Conservation (phyloP, 2,113 vertebrate genomes). For the Albula goreensis region DNA sequence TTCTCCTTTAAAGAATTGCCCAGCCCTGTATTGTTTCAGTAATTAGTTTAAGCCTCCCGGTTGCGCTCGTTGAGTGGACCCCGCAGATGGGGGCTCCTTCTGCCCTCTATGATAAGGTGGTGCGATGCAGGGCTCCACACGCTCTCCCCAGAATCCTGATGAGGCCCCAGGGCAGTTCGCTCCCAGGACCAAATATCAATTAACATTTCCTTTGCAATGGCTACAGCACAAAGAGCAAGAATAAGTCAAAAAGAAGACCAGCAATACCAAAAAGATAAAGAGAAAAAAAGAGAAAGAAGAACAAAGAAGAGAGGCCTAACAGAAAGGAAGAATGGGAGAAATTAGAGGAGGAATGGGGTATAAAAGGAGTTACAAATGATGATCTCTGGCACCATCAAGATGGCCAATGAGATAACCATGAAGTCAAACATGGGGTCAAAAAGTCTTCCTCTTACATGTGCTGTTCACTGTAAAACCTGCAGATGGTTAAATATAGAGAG, state of each 20-base stretch:
- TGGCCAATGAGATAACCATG: too few species aligned
- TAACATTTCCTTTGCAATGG: not conserved
- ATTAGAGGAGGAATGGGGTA: too few species aligned
- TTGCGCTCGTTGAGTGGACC: slow-evolving; percentile 43
- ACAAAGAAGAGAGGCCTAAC: not conserved
- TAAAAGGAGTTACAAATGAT: too few species aligned
- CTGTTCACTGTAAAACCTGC: not conserved
- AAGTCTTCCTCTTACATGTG: not conserved
- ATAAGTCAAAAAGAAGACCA: not conserved
- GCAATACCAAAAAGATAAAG: not conserved
- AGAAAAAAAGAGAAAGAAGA: slow-evolving; percentile 3
- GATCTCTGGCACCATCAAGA: too few species aligned
- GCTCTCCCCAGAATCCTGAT: slow-evolving; percentile 27
- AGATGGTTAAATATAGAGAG: not conserved
- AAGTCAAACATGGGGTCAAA: not conserved
- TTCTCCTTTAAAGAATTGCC: slow-evolving; percentile 60
- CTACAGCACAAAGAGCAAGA: slow-evolving; percentile 26
- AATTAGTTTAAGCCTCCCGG: slow-evolving; percentile 61
- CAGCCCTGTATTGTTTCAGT: slow-evolving; percentile 48
- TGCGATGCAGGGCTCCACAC: slow-evolving; percentile 17
- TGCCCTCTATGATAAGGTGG: slow-evolving; percentile 49
- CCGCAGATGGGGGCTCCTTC: slow-evolving; percentile 35
- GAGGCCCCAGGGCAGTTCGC: not conserved
- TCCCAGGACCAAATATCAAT: not conserved
- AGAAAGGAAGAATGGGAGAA: too few species aligned